A percentile compares a stretch with the other conserved stretches of the same genome.
These are phyloP conservation scores for Tachycineta bicolor DNA, from an alignment of 2,113 vertebrate species.

Conservation along the genomic window DNA sequence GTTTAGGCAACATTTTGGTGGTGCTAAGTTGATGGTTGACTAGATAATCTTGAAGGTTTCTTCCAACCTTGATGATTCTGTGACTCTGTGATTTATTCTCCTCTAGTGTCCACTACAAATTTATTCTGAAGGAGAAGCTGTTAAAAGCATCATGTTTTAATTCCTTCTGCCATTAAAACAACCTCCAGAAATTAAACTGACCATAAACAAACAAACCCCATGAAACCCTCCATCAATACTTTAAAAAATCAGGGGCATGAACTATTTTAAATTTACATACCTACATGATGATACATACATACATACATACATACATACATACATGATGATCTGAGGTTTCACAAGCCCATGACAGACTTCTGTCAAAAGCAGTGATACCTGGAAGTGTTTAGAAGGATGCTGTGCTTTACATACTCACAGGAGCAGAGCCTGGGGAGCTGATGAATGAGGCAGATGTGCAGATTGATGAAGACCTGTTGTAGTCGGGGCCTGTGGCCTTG, in stretches of 20 bases:
- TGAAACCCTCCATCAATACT: fast-evolving
- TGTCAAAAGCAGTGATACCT: not conserved
- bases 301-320: not conserved
- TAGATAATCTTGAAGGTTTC: not conserved
- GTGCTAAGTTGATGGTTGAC: not conserved
- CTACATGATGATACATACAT: too few species aligned
- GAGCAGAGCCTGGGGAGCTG: not conserved
- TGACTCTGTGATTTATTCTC: not conserved
- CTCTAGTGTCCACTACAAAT: not conserved
- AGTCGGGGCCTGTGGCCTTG: not conserved
- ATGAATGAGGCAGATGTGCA: not conserved
- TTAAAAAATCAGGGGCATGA: not conserved
- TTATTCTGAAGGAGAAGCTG: not conserved
- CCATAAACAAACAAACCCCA: not conserved
- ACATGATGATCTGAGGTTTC: not conserved
- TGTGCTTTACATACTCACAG: not conserved
- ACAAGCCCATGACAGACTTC: not conserved
- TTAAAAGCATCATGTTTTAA: not conserved
- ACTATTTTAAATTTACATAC: not conserved
- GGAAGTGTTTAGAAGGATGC: not conserved
- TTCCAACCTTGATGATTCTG: not conserved
- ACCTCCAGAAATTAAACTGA: not conserved
- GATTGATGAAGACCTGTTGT: not conserved
- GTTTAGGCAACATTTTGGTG: not conserved
- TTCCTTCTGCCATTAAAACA: not conserved